A percentile compares a stretch with the other conserved stretches of the same genome.
Conservation (phyloP, 2,888 invertebrate genomes). For the Clitarchus hookeri region DNA sequence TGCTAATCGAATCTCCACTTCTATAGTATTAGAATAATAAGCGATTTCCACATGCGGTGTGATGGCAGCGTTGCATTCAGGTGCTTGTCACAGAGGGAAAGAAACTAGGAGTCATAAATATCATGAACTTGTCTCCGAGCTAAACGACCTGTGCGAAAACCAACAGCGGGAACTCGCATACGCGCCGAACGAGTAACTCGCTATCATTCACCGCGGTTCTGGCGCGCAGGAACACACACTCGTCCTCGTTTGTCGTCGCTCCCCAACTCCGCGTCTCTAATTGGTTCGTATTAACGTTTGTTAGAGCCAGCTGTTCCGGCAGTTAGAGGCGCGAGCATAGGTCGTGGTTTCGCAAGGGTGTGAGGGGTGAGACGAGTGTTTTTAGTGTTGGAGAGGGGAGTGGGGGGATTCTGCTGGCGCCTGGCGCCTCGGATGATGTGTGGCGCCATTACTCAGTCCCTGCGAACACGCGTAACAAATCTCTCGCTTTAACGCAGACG, state of each 20-base stretch:
- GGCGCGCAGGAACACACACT: neutral
- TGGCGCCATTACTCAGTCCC: neutral
- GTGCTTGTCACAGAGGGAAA: no score
- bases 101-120: no score
- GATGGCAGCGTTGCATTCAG: no score
- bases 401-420: neutral
- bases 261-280: neutral
- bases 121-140: no score
- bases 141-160: no score
- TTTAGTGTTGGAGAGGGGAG: neutral
- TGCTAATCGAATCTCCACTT: no score
- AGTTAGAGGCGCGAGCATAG: neutral
- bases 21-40: no score
- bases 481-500: neutral
- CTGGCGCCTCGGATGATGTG: neutral
- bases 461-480: neutral
- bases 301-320: neutral
- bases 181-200: neutral
- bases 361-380: neutral
- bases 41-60: no score
- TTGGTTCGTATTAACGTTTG: neutral
- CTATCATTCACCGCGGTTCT: neutral
- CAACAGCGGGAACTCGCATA: no score
- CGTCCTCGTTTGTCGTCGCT: neutral
- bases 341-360: neutral